Evolutionary conservation across 2,797 vertebrate species (phyloP).

Genomic region (Pseudochirops corinnae): DNA sequence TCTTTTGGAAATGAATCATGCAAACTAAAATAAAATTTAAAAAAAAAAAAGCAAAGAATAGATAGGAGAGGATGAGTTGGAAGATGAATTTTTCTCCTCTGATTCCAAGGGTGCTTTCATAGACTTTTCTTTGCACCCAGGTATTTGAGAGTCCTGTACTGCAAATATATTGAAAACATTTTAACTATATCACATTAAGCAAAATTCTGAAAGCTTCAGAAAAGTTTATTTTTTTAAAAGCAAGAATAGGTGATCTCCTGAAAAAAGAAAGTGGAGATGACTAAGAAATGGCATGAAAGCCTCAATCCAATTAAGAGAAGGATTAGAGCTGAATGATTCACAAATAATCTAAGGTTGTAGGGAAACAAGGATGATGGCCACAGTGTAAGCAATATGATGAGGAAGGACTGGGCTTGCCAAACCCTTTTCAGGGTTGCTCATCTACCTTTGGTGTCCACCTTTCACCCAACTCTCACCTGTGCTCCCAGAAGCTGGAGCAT

Average conservation of each 20-base stretch:
- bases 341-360: neutral
- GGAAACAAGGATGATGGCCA: neutral
- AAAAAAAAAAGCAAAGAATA: constrained; percentile 43
- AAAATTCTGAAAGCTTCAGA: neutral
- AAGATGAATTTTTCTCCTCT: constrained; percentile 20
- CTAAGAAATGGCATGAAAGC: neutral
- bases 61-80: neutral
- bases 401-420: neutral
- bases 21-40: neutral
- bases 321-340: neutral
- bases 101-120: constrained; percentile 23
- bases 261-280: neutral
- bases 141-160: constrained; percentile 22
- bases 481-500: neutral
- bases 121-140: neutral
- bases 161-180: constrained; percentile 19
- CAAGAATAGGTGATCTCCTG: neutral
- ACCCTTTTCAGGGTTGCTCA: neutral
- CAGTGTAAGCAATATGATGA: neutral
- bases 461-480: neutral
- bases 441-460: neutral
- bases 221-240: neutral
- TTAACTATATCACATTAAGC: neutral
- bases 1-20: too few relatives aligned
- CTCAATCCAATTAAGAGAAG: neutral